phyloP scores from a whole-genome alignment of 2,113 vertebrate genomes.

The Poeciliopsis turrubarensis region DNA sequence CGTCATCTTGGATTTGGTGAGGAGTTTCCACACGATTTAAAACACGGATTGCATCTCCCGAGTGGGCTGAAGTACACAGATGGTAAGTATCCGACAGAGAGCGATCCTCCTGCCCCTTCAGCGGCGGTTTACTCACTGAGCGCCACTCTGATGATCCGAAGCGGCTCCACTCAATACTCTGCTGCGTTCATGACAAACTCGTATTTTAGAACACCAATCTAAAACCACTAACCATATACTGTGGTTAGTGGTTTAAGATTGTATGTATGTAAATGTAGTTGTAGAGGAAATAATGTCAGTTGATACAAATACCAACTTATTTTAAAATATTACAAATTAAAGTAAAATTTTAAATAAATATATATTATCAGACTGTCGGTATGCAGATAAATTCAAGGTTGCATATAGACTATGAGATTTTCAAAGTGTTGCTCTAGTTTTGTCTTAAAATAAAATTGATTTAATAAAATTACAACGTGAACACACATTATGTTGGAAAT shows the following conservation, averaged over 20 bases:
- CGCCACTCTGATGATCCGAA: neutral
- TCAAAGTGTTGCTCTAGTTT: neutral
- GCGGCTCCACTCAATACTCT: neutral
- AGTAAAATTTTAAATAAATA: no score
- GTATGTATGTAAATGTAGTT: no score
- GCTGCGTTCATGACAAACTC: no score
- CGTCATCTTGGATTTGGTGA: slow-evolving; percentile 75
- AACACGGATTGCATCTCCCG: slow-evolving; percentile 73
- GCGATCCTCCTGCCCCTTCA: neutral
- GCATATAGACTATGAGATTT: no score
- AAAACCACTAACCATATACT: no score
- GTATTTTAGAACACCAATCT: no score
- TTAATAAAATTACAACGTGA: neutral
- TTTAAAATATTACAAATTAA: no score
- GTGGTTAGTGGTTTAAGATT: no score
- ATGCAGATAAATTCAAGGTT: no score
- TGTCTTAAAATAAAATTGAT: neutral
- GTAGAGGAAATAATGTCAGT: no score
- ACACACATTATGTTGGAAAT: neutral
- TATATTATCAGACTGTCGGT: no score
- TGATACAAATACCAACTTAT: no score
- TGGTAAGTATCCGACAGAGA: slow-evolving; percentile 49
- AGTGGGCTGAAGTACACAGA: neutral
- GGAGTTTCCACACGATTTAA: slow-evolving; percentile 52
- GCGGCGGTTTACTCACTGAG: neutral